These are phyloP conservation scores for Liposcelis brunnea DNA, from an alignment of 2,888 invertebrate genomes.

Conservation along the genomic window DNA sequence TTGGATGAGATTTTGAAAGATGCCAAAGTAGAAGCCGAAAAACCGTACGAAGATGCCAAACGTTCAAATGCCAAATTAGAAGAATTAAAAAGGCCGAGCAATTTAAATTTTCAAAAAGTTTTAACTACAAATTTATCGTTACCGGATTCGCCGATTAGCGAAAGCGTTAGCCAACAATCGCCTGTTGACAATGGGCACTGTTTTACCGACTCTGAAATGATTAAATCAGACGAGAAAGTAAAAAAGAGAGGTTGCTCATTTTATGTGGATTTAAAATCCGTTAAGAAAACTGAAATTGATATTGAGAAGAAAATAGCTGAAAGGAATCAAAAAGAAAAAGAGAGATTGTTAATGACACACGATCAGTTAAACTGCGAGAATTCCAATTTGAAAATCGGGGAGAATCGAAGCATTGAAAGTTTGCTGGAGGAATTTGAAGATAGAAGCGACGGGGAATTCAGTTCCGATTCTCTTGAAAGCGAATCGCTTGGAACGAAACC, in stretches of 20 bases:
- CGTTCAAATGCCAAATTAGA: too few species aligned
- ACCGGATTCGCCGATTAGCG: slow-evolving; percentile 66
- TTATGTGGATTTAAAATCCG: slow-evolving; percentile 18
- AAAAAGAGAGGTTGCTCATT: slow-evolving; percentile 18
- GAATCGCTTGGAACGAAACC: slow-evolving; percentile 22
- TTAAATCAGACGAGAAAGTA: slow-evolving; percentile 13
- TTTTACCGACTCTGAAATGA: slow-evolving; percentile 24
- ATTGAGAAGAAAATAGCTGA: slow-evolving; percentile 5
- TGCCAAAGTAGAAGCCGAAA: too few species aligned
- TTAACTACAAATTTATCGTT: slow-evolving; percentile 24
- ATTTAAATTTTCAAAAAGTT: too few species aligned
- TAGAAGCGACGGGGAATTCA: slow-evolving; percentile 43
- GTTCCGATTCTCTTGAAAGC: slow-evolving; percentile 59
- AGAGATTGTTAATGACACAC: slow-evolving; percentile 5
- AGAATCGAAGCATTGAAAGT: slow-evolving; percentile 18
- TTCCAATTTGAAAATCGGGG: not conserved
- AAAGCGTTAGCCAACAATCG: slow-evolving; percentile 40
- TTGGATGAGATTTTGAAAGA: too few species aligned
- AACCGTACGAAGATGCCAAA: too few species aligned
- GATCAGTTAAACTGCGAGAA: slow-evolving; percentile 5
- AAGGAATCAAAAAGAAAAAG: not conserved
- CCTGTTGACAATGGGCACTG: slow-evolving; percentile 21
- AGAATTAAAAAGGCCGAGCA: too few species aligned
- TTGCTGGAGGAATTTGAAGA: slow-evolving; percentile 20
- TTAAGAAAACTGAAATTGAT: not conserved